These are phyloP conservation scores for Allacma fusca DNA, from an alignment of 2,888 invertebrate genomes.

Conservation along the genomic window DNA sequence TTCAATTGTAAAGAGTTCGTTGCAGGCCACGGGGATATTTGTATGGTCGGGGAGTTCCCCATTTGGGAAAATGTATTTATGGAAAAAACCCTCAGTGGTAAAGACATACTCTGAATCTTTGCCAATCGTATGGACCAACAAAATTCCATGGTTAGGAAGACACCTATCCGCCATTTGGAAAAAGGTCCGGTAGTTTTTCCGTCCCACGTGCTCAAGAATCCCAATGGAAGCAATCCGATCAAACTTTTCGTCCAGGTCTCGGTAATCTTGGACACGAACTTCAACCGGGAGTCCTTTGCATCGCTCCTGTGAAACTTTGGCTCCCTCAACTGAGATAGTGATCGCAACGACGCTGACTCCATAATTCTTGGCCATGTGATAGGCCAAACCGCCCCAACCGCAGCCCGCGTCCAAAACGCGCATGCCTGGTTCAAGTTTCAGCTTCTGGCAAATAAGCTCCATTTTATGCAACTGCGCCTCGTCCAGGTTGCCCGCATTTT, in stretches of 20 bases:
- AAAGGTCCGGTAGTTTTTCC: constrained; percentile 51
- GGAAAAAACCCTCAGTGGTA: no score
- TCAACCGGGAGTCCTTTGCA: no score
- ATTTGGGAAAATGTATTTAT: no score
- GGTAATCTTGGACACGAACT: no score
- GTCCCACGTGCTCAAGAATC: constrained; percentile 57
- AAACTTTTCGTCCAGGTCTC: constrained; percentile 35
- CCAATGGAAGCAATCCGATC: constrained; percentile 52
- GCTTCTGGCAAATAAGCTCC: constrained; percentile 41
- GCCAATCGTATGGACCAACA: no score
- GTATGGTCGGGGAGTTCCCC: constrained; percentile 55
- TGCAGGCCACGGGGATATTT: constrained; percentile 48
- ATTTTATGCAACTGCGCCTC: constrained; percentile 47
- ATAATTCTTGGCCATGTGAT: constrained; percentile 38
- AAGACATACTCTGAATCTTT: no score
- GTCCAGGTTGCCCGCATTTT: constrained; percentile 42
- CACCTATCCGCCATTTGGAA: constrained; percentile 57
- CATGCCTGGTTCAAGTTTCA: constrained; percentile 48
- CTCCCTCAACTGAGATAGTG: constrained; percentile 32
- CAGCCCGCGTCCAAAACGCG: constrained; percentile 49
- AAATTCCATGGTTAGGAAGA: no score
- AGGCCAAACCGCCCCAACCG: constrained; percentile 48
- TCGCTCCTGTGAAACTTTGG: background rate
- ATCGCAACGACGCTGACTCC: constrained; percentile 29
- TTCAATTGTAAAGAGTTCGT: constrained; percentile 55